Evolutionary conservation across 2,888 invertebrate species (phyloP).

Genomic region (Tineola bisselliella): DNA sequence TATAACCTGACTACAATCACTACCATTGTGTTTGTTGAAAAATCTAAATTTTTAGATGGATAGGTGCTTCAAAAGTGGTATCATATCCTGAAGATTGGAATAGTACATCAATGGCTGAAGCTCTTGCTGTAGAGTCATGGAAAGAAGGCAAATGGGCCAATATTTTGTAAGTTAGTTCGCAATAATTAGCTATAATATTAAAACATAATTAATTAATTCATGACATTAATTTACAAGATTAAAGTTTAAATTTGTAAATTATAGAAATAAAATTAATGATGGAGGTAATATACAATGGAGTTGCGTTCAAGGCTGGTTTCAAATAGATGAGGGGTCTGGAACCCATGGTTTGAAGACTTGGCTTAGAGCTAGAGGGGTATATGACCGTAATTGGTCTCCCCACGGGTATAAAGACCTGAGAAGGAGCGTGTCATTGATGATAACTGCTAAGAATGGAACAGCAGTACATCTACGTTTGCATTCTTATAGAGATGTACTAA

Average conservation of each 20-base stretch:
- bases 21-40: background rate
- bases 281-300: constrained; percentile 74
- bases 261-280: constrained; percentile 42
- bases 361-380: constrained; percentile 62
- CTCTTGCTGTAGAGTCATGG: constrained; percentile 69
- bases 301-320: constrained; percentile 66
- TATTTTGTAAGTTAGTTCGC: constrained; percentile 50
- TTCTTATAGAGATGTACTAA: constrained; percentile 56
- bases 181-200: no score
- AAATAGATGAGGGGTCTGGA: constrained; percentile 41
- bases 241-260: constrained; percentile 15
- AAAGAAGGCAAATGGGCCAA: constrained; percentile 64
- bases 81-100: constrained; percentile 68
- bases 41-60: constrained; percentile 61
- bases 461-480: constrained; percentile 62
- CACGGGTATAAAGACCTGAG: constrained; percentile 30
- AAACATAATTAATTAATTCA: no score
- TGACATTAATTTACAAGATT: background rate
- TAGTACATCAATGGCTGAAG: constrained; percentile 57
- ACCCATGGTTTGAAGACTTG: constrained; percentile 29
- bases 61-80: constrained; percentile 49
- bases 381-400: constrained; percentile 52
- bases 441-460: constrained; percentile 63
- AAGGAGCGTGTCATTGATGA: constrained; percentile 40
- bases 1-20: no score